These are phyloP conservation scores for Australoheros scitulus DNA, from an alignment of 2,113 vertebrate species.

Conservation along the genomic window DNA sequence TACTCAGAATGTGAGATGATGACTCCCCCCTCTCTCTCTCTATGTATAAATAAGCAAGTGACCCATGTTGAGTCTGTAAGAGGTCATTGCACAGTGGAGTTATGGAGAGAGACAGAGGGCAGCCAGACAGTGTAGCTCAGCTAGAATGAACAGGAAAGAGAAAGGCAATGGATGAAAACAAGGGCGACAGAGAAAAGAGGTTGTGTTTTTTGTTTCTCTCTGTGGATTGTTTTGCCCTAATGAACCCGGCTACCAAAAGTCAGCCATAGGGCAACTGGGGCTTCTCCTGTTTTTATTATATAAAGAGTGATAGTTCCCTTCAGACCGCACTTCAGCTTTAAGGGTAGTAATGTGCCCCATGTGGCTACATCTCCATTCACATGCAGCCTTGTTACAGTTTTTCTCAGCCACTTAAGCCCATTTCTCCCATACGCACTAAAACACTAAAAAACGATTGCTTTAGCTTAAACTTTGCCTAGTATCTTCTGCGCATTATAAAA, in stretches of 20 bases:
- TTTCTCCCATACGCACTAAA: neutral
- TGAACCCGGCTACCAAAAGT: conserved; percentile 22
- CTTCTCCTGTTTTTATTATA: conserved; percentile 50
- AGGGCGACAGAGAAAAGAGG: neutral
- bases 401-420: neutral
- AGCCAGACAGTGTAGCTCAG: conserved; percentile 46
- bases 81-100: conserved; percentile 60
- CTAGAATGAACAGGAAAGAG: conserved; percentile 7
- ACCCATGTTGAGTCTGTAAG: conserved; percentile 46
- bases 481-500: neutral
- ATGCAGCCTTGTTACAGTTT: conserved; percentile 19
- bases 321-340: conserved; percentile 38
- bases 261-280: conserved; percentile 24
- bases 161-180: conserved; percentile 6
- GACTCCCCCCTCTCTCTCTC: conserved; percentile 5
- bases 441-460: neutral
- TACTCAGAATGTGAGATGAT: conserved; percentile 39
- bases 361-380: conserved; percentile 41
- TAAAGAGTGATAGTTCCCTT: conserved; percentile 60
- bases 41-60: conserved; percentile 60
- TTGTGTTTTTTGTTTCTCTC: conserved; percentile 54
- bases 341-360: conserved; percentile 48
- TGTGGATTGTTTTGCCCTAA: conserved; percentile 43
- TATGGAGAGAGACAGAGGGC: conserved; percentile 45
- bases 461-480: neutral